Conservation (phyloP, 2,888 invertebrate species). For the Meiosimyza decipiens region DNA sequence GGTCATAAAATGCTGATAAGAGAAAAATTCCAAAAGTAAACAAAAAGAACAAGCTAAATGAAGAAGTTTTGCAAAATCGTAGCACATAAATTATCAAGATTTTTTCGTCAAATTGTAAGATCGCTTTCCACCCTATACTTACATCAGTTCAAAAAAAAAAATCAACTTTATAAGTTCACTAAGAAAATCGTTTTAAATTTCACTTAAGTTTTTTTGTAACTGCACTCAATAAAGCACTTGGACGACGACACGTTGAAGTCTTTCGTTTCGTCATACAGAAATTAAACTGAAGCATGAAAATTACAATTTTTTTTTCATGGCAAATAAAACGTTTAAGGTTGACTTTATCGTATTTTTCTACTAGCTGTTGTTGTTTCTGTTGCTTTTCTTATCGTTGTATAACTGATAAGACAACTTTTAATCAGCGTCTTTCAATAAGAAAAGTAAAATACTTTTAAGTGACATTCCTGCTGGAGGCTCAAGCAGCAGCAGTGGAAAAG, state of each 20-base stretch:
- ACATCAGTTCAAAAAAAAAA: too few relatives aligned
- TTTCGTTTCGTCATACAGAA: conserved; percentile 33
- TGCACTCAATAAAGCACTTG: too few relatives aligned
- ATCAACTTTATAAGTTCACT: too few relatives aligned
- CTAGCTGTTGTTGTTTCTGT: conserved; percentile 1
- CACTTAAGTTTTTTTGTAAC: too few relatives aligned
- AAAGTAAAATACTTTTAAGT: not conserved
- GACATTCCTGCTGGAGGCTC: not conserved
- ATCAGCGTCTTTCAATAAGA: conserved; percentile 10
- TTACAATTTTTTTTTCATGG: not conserved
- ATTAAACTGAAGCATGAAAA: conserved; percentile 31
- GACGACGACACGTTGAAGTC: conserved; percentile 35
- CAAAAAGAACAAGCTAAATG: not conserved
- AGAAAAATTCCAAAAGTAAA: conserved; percentile 1
- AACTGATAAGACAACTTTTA: conserved; percentile 15
- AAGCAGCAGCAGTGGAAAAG: not conserved
- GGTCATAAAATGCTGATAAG: conserved; percentile 28
- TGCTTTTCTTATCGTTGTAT: conserved; percentile 27
- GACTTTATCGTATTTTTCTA: conserved; percentile 27
- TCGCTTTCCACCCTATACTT: too few relatives aligned
- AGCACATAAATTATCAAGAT: too few relatives aligned
- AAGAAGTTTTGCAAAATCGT: too few relatives aligned
- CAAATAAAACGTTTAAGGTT: conserved; percentile 20
- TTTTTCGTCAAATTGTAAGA: too few relatives aligned
- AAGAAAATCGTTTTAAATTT: too few relatives aligned